These are phyloP conservation scores for Caenorhabditis macrosperma DNA, from an alignment of 2,888 invertebrate species.

Conservation along the genomic window DNA sequence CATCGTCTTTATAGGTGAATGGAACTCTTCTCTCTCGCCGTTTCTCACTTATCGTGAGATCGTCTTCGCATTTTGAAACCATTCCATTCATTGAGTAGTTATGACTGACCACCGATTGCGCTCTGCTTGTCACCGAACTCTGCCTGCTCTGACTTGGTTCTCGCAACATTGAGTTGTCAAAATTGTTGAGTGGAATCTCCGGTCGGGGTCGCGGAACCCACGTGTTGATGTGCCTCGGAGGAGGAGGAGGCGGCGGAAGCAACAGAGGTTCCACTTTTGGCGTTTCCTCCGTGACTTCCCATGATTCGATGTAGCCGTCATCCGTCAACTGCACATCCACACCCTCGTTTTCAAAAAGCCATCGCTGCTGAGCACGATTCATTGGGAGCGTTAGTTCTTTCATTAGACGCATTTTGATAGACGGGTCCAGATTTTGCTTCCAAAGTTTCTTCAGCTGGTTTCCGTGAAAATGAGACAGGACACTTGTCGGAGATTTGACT, in stretches of 20 bases:
- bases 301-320: background rate
- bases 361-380: background rate
- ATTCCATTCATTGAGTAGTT: background rate
- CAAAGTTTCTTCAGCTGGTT: constrained; percentile 12
- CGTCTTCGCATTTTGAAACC: background rate
- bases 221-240: background rate
- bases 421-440: background rate
- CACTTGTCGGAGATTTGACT: background rate
- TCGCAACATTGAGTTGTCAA: background rate
- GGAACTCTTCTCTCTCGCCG: background rate
- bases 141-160: background rate
- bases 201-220: background rate
- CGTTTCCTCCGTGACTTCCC: background rate
- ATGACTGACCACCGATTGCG: background rate
- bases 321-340: background rate
- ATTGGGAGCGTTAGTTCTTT: constrained; percentile 16
- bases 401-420: background rate
- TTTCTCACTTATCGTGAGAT: background rate
- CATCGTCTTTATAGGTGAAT: constrained; percentile 11
- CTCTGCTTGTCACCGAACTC: background rate
- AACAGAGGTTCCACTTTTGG: background rate
- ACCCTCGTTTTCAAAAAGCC: constrained; percentile 14
- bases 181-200: background rate
- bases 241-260: background rate
- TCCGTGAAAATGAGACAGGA: background rate